These are phyloP conservation scores for Scelioninae gen. 2 DNA, from an alignment of 2,888 invertebrate genomes.

Conservation along the genomic window DNA sequence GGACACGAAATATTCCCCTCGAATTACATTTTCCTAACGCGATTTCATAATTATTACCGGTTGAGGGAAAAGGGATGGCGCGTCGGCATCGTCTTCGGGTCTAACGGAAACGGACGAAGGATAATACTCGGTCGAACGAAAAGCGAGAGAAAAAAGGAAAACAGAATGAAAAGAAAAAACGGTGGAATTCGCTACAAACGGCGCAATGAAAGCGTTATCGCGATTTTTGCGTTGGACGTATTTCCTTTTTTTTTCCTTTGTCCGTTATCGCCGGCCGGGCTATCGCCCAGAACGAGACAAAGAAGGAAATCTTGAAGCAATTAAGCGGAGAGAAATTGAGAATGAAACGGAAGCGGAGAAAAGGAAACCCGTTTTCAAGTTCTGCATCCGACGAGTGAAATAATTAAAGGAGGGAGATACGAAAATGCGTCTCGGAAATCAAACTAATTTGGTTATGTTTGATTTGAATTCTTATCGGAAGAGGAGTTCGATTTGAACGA, in stretches of 20 bases:
- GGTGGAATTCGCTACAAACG: conserved; percentile 32
- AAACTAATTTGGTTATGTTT: conserved; percentile 50
- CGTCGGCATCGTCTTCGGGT: not conserved
- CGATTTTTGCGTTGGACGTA: conserved; percentile 38
- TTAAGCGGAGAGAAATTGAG: conserved; percentile 56
- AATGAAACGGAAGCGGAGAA: conserved; percentile 40
- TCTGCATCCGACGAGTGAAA: conserved; percentile 33
- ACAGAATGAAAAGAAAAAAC: conserved; percentile 27
- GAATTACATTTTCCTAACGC: not conserved
- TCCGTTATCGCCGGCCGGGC: conserved; percentile 3
- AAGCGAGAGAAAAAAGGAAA: too few relatives aligned
- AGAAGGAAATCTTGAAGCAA: conserved; percentile 55
- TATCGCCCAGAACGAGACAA: conserved; percentile 43
- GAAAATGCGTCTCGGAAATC: conserved; percentile 44
- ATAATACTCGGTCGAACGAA: conserved; percentile 16
- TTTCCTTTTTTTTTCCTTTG: conserved; percentile 13
- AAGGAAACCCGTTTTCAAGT: conserved; percentile 46
- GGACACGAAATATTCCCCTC: conserved; percentile 1
- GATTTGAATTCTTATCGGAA: conserved; percentile 30
- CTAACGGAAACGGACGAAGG: conserved; percentile 12
- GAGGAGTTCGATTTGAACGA: conserved; percentile 4
- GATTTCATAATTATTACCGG: not conserved
- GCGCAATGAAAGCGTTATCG: conserved; percentile 39
- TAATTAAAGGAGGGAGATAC: conserved; percentile 54
- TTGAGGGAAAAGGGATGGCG: not conserved